These are phyloP conservation scores for Lutjanus argentimaculatus DNA, from an alignment of 2,797 vertebrate species.

Conservation along the genomic window DNA sequence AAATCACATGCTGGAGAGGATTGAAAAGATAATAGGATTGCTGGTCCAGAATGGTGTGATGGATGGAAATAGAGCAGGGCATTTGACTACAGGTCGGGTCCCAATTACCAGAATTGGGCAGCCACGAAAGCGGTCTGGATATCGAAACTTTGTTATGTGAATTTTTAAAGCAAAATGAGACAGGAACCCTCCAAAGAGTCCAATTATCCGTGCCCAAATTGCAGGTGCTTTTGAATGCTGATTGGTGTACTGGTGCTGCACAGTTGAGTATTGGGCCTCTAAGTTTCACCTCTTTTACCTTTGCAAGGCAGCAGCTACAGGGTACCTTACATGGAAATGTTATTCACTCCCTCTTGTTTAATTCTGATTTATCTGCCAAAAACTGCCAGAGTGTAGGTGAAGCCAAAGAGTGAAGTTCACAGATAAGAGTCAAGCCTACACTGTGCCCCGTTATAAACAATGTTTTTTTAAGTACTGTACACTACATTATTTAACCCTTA, in stretches of 20 bases:
- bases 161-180: constrained; percentile 15
- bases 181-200: constrained; percentile 19
- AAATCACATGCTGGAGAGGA: not conserved
- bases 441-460: not conserved
- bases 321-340: not conserved
- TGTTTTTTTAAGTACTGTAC: not conserved
- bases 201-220: constrained; percentile 45
- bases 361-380: not conserved
- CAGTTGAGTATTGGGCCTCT: not conserved
- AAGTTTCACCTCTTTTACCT: constrained; percentile 1
- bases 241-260: not conserved
- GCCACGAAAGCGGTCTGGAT: not conserved
- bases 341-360: not conserved
- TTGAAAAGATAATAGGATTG: not conserved
- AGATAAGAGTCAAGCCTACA: not conserved
- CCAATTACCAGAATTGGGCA: constrained; percentile 23
- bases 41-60: not conserved
- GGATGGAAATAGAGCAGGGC: constrained; percentile 2
- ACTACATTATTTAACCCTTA: not conserved
- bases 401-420: not conserved
- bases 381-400: not conserved
- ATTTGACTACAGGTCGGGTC: constrained; percentile 3
- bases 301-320: not conserved
- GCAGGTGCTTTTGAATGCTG: constrained; percentile 9
- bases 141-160: constrained; percentile 3